Percentiles rank a stretch among this genome's conserved stretches.
Conservation (phyloP, 2,888 invertebrate species). For the Mesorhabditis belari region DNA sequence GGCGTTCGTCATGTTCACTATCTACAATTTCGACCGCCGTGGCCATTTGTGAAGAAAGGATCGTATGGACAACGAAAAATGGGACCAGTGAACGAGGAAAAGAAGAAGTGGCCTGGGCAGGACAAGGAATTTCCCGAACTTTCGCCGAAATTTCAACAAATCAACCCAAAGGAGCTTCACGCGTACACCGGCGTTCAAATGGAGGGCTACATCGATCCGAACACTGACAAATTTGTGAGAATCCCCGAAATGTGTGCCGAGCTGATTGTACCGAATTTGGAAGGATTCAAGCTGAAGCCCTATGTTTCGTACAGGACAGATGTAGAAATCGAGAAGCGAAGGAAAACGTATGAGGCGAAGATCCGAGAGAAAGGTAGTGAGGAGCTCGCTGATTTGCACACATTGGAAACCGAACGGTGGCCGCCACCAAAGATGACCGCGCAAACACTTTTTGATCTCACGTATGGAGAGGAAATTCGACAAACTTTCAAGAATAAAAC, state of each 20-base stretch:
- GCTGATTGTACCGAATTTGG: constrained; percentile 81
- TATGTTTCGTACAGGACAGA: constrained; percentile 78
- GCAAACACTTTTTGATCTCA: constrained; percentile 43
- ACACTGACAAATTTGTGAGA: constrained; percentile 47
- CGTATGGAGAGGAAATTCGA: constrained; percentile 42
- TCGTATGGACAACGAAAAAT: constrained; percentile 44
- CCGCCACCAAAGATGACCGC: constrained; percentile 49
- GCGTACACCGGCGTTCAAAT: constrained; percentile 43
- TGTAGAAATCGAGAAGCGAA: constrained; percentile 44
- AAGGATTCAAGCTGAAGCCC: constrained; percentile 76
- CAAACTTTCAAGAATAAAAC: constrained; percentile 17
- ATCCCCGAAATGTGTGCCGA: constrained; percentile 85
- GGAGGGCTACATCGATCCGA: constrained; percentile 38
- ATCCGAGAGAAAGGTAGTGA: constrained; percentile 41
- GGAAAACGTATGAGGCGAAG: constrained; percentile 31
- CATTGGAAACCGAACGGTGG: constrained; percentile 46
- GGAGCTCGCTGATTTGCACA: constrained; percentile 37
- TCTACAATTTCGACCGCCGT: constrained; percentile 41
- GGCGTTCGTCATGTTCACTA: constrained; percentile 40
- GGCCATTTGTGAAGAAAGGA: constrained; percentile 51
- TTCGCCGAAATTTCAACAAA: constrained; percentile 37
- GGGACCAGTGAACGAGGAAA: constrained; percentile 40
- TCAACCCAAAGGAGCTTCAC: constrained; percentile 34
- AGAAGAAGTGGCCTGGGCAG: constrained; percentile 44
- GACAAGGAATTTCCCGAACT: constrained; percentile 49